Evolutionary conservation across 2,888 invertebrate genomes (phyloP).

Genomic region (Pristionchus entomophagus): DNA sequence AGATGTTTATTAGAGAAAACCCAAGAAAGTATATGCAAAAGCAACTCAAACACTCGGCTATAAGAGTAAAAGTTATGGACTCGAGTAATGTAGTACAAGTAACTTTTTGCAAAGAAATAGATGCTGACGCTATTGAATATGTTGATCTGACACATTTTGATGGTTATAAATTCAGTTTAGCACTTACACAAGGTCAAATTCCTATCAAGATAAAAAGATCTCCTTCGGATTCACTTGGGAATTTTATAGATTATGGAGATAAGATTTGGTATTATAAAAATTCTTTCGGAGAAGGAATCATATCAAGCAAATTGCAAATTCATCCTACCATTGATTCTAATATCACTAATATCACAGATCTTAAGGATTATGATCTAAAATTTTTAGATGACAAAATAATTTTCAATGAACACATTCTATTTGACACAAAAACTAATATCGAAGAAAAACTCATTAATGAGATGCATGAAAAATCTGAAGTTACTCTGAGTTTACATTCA

Average conservation of each 20-base stretch:
- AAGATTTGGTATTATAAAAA: slow-evolving; percentile 55
- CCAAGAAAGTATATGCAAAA: slow-evolving; percentile 52
- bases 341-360: slow-evolving; percentile 51
- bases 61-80: slow-evolving; percentile 46
- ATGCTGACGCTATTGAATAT: slow-evolving; percentile 51
- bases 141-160: slow-evolving; percentile 57
- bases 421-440: slow-evolving; percentile 52
- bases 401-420: slow-evolving; percentile 52
- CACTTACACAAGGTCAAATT: slow-evolving; percentile 58
- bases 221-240: too few relatives aligned
- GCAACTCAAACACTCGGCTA: slow-evolving; percentile 51
- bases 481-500: slow-evolving; percentile 52
- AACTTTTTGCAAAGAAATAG: slow-evolving; percentile 49
- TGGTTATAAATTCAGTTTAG: slow-evolving; percentile 52
- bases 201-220: slow-evolving; percentile 54
- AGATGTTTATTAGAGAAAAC: slow-evolving; percentile 49
- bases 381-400: slow-evolving; percentile 55
- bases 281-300: slow-evolving; percentile 45
- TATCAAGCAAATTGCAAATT: slow-evolving; percentile 49
- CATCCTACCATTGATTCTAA: slow-evolving; percentile 49
- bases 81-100: neutral
- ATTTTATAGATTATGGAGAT: slow-evolving; percentile 51
- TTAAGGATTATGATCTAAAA: slow-evolving; percentile 44
- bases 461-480: slow-evolving; percentile 58
- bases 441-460: slow-evolving; percentile 54